phyloP scores from a whole-genome alignment of 2,113 vertebrate species.

The Leptocoma aspasia region DNA sequence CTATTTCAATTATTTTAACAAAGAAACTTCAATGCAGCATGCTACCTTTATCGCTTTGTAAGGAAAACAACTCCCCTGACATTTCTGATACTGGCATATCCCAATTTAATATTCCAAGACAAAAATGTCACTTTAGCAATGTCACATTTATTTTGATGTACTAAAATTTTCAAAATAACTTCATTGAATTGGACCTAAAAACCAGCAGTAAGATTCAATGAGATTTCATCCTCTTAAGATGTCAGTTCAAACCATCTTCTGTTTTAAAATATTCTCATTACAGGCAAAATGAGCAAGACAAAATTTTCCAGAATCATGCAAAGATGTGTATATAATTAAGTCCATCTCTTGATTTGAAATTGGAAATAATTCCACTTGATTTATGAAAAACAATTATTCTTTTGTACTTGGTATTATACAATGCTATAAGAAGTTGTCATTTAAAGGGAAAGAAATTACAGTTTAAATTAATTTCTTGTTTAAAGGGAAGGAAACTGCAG shows the following conservation, averaged over 20 bases:
- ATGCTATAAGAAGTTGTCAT: neutral
- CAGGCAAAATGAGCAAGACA: neutral
- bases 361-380: neutral
- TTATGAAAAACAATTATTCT: neutral
- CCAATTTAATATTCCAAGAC: neutral
- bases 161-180: neutral
- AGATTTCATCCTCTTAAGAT: neutral
- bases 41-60: neutral
- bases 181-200: neutral
- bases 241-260: neutral
- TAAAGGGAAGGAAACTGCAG: neutral
- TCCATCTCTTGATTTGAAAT: neutral
- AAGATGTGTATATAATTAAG: neutral
- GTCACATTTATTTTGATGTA: neutral
- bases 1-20: neutral
- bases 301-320: neutral
- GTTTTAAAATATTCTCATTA: neutral
- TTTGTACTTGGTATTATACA: neutral
- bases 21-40: neutral
- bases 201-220: neutral
- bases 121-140: neutral
- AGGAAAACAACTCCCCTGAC: neutral
- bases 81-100: neutral
- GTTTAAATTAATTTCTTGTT: neutral
- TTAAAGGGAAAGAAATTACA: neutral